Percentiles rank a stretch among this genome's conserved stretches.
phyloP scores from a whole-genome alignment of 2,797 vertebrate species.

The Ispidina picta region DNA sequence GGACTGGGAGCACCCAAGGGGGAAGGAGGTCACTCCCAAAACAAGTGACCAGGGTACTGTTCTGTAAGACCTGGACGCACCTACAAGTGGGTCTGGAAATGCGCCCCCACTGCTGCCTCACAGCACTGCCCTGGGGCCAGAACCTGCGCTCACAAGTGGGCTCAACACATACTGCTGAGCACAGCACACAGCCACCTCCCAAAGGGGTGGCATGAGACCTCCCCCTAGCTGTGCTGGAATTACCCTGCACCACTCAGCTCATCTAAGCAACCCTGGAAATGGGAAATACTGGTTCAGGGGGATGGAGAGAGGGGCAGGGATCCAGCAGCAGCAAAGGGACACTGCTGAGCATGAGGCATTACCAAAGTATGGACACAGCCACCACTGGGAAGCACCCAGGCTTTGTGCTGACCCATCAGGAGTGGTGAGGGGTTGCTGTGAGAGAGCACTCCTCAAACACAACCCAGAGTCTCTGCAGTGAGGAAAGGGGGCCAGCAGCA shows the following conservation, averaged over 20 bases:
- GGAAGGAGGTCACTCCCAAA: background rate
- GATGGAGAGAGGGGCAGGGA: background rate
- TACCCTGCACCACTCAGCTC: background rate
- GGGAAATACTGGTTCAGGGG: background rate
- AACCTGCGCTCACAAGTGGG: rapidly evolving
- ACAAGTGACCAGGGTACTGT: rapidly evolving
- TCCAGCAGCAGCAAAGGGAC: background rate
- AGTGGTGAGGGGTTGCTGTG: background rate
- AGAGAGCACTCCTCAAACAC: background rate
- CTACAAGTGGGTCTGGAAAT: background rate
- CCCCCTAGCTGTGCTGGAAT: no score
- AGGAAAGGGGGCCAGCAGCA: background rate
- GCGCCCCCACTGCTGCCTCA: background rate
- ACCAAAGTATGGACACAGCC: background rate
- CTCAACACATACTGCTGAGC: background rate
- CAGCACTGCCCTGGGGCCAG: background rate
- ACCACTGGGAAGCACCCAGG: background rate
- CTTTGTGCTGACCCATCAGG: background rate
- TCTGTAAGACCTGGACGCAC: background rate
- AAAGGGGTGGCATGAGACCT: background rate
- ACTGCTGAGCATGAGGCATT: background rate
- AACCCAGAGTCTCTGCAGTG: background rate
- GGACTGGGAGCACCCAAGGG: background rate
- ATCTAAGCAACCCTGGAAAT: background rate
- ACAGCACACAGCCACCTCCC: rapidly evolving